Conservation (phyloP, 2,888 invertebrate genomes). For the Lithophane leautieri region DNA sequence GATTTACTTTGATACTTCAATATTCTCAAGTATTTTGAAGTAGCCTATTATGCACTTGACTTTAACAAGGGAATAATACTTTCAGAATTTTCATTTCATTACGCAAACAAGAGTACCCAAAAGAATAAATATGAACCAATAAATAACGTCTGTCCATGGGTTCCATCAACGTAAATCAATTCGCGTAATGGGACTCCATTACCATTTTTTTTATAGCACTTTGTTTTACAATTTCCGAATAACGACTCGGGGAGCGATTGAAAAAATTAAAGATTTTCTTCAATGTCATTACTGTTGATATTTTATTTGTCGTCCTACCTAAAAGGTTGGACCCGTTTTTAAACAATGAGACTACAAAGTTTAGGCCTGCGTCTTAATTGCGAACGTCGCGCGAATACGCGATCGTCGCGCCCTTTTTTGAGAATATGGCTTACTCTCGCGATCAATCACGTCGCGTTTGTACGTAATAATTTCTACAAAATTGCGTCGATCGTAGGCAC, state of each 20-base stretch:
- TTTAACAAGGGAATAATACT: slow-evolving; percentile 13
- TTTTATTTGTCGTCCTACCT: neutral
- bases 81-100: slow-evolving; percentile 27
- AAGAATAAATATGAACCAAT: slow-evolving; percentile 29
- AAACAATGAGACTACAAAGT: neutral
- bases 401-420: too few relatives aligned
- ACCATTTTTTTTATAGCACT: slow-evolving; percentile 47
- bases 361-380: too few relatives aligned
- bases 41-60: slow-evolving; percentile 1
- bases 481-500: too few relatives aligned
- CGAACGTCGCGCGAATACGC: too few relatives aligned
- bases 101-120: slow-evolving; percentile 19
- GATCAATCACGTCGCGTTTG: too few relatives aligned
- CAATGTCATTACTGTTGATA: neutral
- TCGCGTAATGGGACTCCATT: slow-evolving; percentile 57
- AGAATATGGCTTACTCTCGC: too few relatives aligned
- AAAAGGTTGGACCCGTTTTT: neutral
- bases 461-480: too few relatives aligned
- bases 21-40: slow-evolving; percentile 1
- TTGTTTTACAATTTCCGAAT: slow-evolving; percentile 54
- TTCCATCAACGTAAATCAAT: slow-evolving; percentile 58
- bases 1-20: slow-evolving; percentile 13
- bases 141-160: slow-evolving; percentile 48
- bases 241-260: slow-evolving; percentile 25
- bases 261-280: slow-evolving; percentile 21